Evolutionary conservation across 2,888 invertebrate genomes (phyloP), one percentile per base, ranked within the genome.

Genomic region (Drosophila subsilvestris): DNA sequence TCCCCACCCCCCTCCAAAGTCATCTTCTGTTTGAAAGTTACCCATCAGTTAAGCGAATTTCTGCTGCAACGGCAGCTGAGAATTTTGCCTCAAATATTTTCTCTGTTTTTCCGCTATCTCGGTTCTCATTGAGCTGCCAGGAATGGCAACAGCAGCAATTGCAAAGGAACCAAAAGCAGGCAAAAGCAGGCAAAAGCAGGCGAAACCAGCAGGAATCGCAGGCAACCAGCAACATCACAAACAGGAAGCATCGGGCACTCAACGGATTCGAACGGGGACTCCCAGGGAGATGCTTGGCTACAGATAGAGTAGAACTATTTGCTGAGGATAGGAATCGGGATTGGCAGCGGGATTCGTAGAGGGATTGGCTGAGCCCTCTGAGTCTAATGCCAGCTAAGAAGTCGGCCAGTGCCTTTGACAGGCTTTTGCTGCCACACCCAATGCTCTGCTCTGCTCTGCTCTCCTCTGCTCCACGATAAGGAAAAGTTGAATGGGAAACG

Each of bases 351-450:
- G 59, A 22, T 14, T 54, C 12, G 10, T 12, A 17, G 20, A 48
- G 49, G 43, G n/a, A 67, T 68, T 65, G 69, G 42, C 55, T 58
- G 61, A 62, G 63, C 44, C 53, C 49, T 55, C 47, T 53, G 67
- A 57, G 47, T 65, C 61, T 53, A 69, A 48, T 58, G 55, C 70
- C 68, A 62, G 51, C 44, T 56, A 61, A 56, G 56, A 61, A 73
- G 43, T 51, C 63, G 37, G 55, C 59, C 63, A 70, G 45, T 76
- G 77, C 63, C 80, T 80, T 72, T 84, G 63, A 80, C 75, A 75
- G 66, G 66, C 70, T 59, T 76, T 79, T 29, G 56, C 53, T 63
- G 67, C 51, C 59, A 59, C 20, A 29, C 37, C 37, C 37, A 6
- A 37, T 29, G 25, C 25, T 4, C 48, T n/a, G 22, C 22, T 20